Evolutionary conservation across 2,113 vertebrate species (phyloP).

Genomic region (Myotis davidii): DNA sequence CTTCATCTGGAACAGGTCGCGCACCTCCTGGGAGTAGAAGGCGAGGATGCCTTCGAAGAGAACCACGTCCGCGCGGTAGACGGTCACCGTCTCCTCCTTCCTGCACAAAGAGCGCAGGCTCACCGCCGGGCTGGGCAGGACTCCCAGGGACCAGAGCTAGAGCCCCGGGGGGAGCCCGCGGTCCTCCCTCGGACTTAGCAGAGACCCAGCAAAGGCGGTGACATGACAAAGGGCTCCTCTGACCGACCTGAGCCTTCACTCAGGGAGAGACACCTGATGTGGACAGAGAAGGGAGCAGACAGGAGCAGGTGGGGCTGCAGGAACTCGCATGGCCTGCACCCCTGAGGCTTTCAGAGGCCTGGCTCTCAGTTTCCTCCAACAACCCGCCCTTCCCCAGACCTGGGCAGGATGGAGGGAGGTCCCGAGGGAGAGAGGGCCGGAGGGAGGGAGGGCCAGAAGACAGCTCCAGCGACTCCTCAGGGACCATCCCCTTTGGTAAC

Average conservation of each 20-base stretch:
- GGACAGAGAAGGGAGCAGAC: neutral
- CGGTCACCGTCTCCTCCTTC: constrained; percentile 95
- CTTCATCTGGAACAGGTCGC: constrained; percentile 99
- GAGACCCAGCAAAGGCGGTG: rapidly evolving
- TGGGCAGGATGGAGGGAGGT: neutral
- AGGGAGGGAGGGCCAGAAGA: neutral
- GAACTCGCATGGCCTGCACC: neutral
- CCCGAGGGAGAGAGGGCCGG: neutral
- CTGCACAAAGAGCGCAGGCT: constrained; percentile 80
- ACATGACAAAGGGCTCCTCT: neutral
- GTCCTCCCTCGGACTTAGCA: neutral
- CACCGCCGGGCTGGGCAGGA: neutral
- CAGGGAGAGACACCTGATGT: neutral
- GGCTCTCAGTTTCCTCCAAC: neutral
- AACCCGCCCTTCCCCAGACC: neutral
- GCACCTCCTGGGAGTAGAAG: constrained; percentile 97
- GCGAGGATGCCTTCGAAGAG: constrained; percentile 98
- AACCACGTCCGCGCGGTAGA: constrained; percentile 97
- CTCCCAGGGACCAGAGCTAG: rapidly evolving
- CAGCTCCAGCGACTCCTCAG: neutral
- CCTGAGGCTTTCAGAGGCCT: neutral
- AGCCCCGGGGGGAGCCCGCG: neutral
- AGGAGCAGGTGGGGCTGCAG: neutral
- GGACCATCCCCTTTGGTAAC: neutral
- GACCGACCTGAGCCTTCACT: neutral